Base-by-base conservation (phyloP, 2,888 invertebrate species). In the Troglohyphantes excavatus region DNA sequence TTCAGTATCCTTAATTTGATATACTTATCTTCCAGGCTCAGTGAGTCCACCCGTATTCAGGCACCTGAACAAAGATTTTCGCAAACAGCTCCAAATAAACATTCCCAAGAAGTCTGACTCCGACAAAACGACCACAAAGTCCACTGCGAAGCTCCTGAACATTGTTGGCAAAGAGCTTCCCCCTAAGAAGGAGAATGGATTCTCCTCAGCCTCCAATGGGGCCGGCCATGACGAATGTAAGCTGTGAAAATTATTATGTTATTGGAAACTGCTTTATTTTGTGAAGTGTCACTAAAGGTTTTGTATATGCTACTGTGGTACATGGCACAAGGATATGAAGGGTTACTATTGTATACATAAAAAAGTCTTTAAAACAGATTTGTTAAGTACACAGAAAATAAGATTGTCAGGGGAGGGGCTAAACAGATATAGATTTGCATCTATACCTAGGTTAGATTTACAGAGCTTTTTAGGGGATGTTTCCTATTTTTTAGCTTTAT, bases 11-110 rank as follows among this genome's bases (percentile, higher is more conserved):
- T n/a, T n/a, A n/a, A n/a, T n/a, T n/a, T n/a, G n/a, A n/a, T n/a
- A n/a, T n/a, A n/a, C n/a, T n/a, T n/a, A n/a, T n/a, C n/a, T 79
- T 68, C 11, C 46, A 85, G 85, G 88, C 27, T 82, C 88, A n/a
- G 72, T 53, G 7, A 90, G 86, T 84, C 94, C 97, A 91, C 97
- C 97, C 1, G 97, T 97, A 17, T 93, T 97, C 91, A 95, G 97
- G 93, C 97, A 97, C 94, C 94, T 97, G 90, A 95, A 97, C 93
- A 96, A 97, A 0, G 97, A 97, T 93, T 97, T 97, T 93, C 94
- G 97, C 26, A 97, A 97, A 0, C 97, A 97, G 93, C 94, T 97
- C 91, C 76, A 75, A 72, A 72, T 61, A 21, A 84, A 90, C 78
- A 83, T 84, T 53, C 63, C 76, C 19, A 75, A 78, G 27, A 83